Evolutionary conservation across 2,797 vertebrate genomes (phyloP), one percentile per base, ranked within the genome.

Genomic region (Buceros bicornis): DNA sequence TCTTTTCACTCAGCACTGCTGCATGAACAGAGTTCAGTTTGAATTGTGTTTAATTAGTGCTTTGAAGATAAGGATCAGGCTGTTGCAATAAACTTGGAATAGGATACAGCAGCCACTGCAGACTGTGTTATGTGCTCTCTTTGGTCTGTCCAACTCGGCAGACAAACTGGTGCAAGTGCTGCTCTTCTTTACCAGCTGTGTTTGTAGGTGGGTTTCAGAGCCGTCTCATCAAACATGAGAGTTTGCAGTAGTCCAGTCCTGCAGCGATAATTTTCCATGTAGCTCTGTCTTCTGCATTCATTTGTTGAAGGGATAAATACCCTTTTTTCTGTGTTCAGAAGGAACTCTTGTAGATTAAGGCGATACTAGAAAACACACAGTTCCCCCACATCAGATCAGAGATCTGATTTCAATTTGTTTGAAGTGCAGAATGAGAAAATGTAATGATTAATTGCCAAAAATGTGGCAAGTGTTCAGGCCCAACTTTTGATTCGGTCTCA

Each of bases 51-150:
- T 95, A 80, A 93, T 90, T 89, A 82, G 50, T 31, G 24, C 91
- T 95, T 95, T 97, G 95, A 96, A 93, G 93, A 95, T 97, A 94
- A 87, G 56, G 56, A 90, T 95, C 93, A 87, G 74, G 77, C 89
- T 94, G 88, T 95, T 92, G 93, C 80, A 91, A 88, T 90, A 61
- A 95, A 73, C 82, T 92, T 91, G 91, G 91, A 95, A 82, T 64
- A 84, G 31, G 62, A 72, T 79, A 53, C 1, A 1, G 54, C 82
- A 94, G 40, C 51, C 58, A 61, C 66, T 11, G 54, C 31, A 83
- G 61, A 12, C 72, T 62, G 18, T 5, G 1, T 88, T 86, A 51
- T 74, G 20, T 1, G 0, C 51, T 94, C 2, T 0, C 45, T 80
- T 91, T 90, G 60, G 77, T 86, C 70, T 93, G 43, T 89, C 60